Conservation (phyloP, 37 sponge, comb jelly and placozoan genomes). For the Hormiphora californensis region DNA sequence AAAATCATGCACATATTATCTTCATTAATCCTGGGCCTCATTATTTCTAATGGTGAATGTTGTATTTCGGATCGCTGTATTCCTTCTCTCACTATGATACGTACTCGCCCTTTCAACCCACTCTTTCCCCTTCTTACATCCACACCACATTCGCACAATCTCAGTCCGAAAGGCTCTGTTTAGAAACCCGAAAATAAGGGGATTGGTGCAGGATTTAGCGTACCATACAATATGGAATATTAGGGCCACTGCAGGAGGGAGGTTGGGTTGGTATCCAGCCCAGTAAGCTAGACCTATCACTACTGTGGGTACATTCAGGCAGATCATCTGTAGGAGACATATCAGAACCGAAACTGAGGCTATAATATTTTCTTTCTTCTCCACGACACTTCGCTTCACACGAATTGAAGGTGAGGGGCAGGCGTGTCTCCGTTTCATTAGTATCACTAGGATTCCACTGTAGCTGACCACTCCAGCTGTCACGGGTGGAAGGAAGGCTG, state of each 20-base stretch:
- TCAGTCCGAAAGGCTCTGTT: not conserved
- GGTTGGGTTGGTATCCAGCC: not conserved
- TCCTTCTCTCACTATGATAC: too few species aligned
- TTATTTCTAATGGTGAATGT: too few species aligned
- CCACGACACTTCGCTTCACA: not conserved
- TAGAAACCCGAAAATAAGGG: slow-evolving; percentile 10
- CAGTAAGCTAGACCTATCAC: not conserved
- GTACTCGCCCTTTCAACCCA: too few species aligned
- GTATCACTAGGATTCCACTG: not conserved
- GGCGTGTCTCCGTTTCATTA: not conserved
- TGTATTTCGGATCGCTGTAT: too few species aligned
- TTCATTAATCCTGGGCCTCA: too few species aligned
- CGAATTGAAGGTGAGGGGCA: not conserved
- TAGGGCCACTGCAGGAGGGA: not conserved
- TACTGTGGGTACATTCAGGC: slow-evolving; percentile 2
- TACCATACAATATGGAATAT: slow-evolving; percentile 41
- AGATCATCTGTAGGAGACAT: slow-evolving; percentile 2
- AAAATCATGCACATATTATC: too few species aligned
- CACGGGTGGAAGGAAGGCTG: slow-evolving; percentile 38
- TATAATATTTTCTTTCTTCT: slow-evolving; percentile 13
- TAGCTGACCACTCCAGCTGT: slow-evolving; percentile 4
- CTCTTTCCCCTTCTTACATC: not conserved
- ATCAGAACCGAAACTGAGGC: slow-evolving; percentile 33
- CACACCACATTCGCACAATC: not conserved
- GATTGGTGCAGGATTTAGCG: slow-evolving; percentile 30